A percentile compares a stretch with the other conserved stretches of the same genome.
These are phyloP conservation scores for Stenchaetothrips biformis DNA, from an alignment of 2,888 invertebrate genomes.

Conservation along the genomic window DNA sequence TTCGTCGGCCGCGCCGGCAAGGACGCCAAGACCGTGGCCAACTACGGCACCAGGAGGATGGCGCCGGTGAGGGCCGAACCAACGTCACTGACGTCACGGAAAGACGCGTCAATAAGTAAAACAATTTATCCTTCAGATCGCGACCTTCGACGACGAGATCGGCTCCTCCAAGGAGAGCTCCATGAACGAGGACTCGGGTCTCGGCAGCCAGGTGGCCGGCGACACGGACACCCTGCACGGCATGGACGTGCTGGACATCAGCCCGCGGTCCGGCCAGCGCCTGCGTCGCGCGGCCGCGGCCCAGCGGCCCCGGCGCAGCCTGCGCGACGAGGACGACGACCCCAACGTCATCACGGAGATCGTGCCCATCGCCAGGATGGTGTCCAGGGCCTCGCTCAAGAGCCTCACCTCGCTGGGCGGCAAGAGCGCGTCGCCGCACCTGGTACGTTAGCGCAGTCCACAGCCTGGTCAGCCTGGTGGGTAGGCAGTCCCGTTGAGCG, in stretches of 20 bases:
- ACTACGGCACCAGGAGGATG: neutral
- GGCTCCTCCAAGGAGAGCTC: slow-evolving; percentile 17
- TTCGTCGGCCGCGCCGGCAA: neutral
- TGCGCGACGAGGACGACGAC: slow-evolving; percentile 15
- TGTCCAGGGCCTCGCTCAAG: neutral
- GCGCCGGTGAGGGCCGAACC: neutral
- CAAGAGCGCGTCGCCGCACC: neutral
- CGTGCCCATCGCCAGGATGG: slow-evolving; percentile 14
- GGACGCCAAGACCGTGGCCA: slow-evolving; percentile 8
- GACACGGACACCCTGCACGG: slow-evolving; percentile 15
- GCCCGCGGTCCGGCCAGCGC: neutral
- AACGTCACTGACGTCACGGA: no score
- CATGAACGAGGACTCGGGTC: slow-evolving; percentile 16
- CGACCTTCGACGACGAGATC: slow-evolving; percentile 11
- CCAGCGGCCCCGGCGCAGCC: neutral
- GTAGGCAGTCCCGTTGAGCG: no score
- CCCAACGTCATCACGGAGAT: slow-evolving; percentile 21
- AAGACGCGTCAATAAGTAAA: no score
- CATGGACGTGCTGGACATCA: neutral
- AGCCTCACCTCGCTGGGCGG: neutral
- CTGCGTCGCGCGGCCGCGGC: neutral
- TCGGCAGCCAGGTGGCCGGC: neutral
- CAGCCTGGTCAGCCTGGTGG: no score
- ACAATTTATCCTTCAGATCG: neutral
- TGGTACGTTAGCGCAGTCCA: no score